Evolutionary conservation across 2,113 vertebrate genomes (phyloP).

Genomic region (Piaya cayana): DNA sequence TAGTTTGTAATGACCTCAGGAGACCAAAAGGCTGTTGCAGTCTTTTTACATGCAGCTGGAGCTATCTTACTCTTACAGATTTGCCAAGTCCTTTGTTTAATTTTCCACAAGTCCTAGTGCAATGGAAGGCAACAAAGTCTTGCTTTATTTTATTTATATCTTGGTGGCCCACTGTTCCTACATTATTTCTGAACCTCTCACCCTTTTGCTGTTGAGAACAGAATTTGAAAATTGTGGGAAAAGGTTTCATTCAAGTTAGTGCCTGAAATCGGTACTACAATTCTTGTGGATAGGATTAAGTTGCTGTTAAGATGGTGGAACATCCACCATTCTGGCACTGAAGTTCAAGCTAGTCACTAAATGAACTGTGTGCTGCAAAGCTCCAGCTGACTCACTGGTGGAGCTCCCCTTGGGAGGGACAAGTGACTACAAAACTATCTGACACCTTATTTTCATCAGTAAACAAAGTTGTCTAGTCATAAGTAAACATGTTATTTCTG

Average conservation of each 20-base stretch:
- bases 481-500: neutral
- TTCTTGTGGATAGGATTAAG: neutral
- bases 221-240: neutral
- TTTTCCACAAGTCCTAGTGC: neutral
- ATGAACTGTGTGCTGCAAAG: neutral
- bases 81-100: neutral
- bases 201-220: neutral
- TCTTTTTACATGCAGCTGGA: neutral
- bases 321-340: rapidly evolving
- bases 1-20: neutral
- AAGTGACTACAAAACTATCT: neutral
- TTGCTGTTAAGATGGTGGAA: neutral
- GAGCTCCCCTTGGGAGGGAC: neutral
- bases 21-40: neutral
- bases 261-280: neutral
- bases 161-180: neutral
- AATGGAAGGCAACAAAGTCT: neutral
- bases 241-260: neutral
- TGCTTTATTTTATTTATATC: neutral
- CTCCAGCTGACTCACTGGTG: neutral
- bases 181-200: neutral
- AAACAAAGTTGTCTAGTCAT: neutral
- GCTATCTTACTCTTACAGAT: neutral
- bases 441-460: neutral
- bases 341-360: neutral